A percentile compares a stretch with the other conserved stretches of the same genome.
phyloP scores from a whole-genome alignment of 2,113 vertebrate genomes.

The Cryptotis parvus region DNA sequence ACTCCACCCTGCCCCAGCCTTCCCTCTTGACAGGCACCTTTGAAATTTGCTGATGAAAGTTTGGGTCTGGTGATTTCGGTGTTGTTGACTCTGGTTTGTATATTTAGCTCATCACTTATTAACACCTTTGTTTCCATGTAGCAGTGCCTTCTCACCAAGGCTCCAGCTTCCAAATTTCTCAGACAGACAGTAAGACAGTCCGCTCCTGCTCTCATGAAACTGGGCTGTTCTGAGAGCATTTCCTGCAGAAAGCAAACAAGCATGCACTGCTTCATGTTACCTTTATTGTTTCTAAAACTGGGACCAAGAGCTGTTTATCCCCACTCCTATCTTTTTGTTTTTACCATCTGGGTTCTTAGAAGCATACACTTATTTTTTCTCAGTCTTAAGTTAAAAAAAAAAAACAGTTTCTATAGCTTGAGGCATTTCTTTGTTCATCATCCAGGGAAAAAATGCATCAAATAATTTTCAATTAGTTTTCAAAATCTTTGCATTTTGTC shows the following conservation, averaged over 20 bases:
- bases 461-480: neutral
- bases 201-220: neutral
- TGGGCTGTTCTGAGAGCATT: neutral
- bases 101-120: neutral
- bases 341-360: neutral
- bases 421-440: neutral
- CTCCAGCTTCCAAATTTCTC: neutral
- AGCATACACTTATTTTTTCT: neutral
- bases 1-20: too few species aligned
- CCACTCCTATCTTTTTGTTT: neutral
- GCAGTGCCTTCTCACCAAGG: neutral
- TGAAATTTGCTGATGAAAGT: too few species aligned
- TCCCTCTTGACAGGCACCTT: too few species aligned
- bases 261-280: neutral
- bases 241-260: neutral
- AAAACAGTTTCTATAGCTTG: neutral
- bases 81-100: too few species aligned
- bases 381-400: neutral
- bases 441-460: neutral
- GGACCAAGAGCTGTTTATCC: neutral
- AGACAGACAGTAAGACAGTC: neutral
- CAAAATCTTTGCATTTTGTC: neutral
- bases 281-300: slow-evolving; percentile 7
- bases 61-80: too few species aligned
- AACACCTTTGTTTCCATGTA: neutral